Evolutionary conservation across 2,797 vertebrate species (phyloP), one percentile per base, ranked within the genome.

Genomic region (Podarcis siculus): DNA sequence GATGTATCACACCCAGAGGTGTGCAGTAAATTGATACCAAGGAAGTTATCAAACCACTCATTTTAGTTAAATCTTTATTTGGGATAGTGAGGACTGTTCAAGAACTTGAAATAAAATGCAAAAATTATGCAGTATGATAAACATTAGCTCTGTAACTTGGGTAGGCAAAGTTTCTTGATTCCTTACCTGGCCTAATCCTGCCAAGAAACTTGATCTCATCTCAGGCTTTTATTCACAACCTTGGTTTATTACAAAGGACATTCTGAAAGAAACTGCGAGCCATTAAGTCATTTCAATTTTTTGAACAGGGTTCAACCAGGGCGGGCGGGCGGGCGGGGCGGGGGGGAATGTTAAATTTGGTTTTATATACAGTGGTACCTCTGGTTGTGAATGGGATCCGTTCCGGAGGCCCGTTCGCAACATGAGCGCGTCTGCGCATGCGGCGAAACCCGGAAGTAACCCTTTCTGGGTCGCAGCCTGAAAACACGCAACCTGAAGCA

Each of bases 11-110:
- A 80, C 73, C 27, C 86, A 81, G 75, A 39, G 85, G 87, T 25
- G 10, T 71, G 86, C 42, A 49, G 2, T 5, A 71, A 45, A 83
- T 45, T 61, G 69, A 71, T 85, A 30, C 42, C 45, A 67, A 75
- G 27, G 82, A 72, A 37, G 79, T 82, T 90, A 88, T 79, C 87
- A 87, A 73, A 85, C 85, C 81, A 89, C 1, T 19, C 67, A 82
- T 83, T 30, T 86, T 91, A 86, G 67, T 85, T 89, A 87, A 45
- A 75, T 86, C 35, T 39, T 89, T 86, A 67, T 72, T 87, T 67
- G 64, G 58, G 42, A 94, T 94, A 82, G 79, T 83, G 75, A 69
- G 90, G 93, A 86, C 71, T 91, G 78, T 90, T 30, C 86, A 30
- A 35, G 39, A 79, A 35, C 23, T 78, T 64, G 4, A 92, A 90